Evolutionary conservation across 1,140 invertebrate genomes (phyloP), one percentile per base, ranked within the genome.

Genomic region (Lordiphosa stackelbergi): DNA sequence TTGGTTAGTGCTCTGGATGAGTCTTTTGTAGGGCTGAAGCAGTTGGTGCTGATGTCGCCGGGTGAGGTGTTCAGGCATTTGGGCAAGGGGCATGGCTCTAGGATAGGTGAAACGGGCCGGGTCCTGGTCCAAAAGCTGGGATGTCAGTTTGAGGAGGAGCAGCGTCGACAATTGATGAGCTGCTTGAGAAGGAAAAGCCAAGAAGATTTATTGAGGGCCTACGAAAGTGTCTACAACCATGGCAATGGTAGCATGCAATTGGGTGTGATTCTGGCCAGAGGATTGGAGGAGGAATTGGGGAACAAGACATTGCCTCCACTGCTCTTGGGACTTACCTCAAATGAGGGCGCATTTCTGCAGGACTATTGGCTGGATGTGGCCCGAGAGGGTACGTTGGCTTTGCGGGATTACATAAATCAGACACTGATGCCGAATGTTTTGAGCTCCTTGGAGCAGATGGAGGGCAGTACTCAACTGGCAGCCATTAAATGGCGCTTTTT

Each of bases 31-130:
- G 47, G 6, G 12, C 11, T 55, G 0, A 69, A 61, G 28, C 69
- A 81, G 11, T 41, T 81, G 0, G 91, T 95, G 35, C 83, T 95
- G 6, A 93, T 94, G 89, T 93, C 92, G 28, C 93, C 93, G 0
- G 93, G 93, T 13, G 90, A 92, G 1, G 73, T 93, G 3, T 89
- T 90, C 0, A 35, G 53, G 9, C 31, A 63, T 4, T 22, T 86
- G 40, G 66, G 57, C 1, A 54, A 90, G 0, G 77, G 90, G 8
- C 73, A 85, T n/a, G 45, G 52, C 0, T 5, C 35, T 5, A 37
- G 59, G 2, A 69, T 83, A 13, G 53, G 65, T 51, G 60, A 59
- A 8, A 90, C 92, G 43, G 92, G 93, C 0, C 87, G 88, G 13
- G 87, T 90, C 62, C 87, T 95, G 11, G 84, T 90, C 3, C 62